Evolutionary conservation across 2,113 vertebrate genomes (phyloP).

Genomic region (Macroglossus sobrinus): DNA sequence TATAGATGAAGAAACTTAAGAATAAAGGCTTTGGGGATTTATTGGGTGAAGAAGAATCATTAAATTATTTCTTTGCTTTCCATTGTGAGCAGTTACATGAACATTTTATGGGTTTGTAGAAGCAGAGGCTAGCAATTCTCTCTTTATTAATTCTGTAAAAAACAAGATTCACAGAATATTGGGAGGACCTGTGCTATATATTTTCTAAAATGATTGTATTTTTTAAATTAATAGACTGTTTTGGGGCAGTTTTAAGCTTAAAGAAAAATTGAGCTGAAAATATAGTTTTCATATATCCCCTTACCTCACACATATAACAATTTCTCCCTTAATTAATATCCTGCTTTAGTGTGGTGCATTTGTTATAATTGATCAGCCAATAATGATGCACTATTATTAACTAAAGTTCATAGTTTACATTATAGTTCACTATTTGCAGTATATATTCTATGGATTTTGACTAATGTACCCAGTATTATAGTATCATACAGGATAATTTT

Average conservation of each 20-base stretch:
- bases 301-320: background rate
- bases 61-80: background rate
- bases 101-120: background rate
- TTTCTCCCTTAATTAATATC: background rate
- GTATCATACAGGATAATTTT: background rate
- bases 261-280: background rate
- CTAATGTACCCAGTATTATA: background rate
- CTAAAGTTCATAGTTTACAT: background rate
- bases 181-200: background rate
- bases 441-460: background rate
- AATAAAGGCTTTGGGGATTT: background rate
- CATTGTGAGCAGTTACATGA: background rate
- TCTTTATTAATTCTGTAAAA: slow-evolving; percentile 14
- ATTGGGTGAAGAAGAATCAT: background rate
- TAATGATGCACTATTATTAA: background rate
- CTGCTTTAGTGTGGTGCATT: background rate
- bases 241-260: background rate
- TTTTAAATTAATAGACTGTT: background rate
- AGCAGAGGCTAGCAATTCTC: background rate
- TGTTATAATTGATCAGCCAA: background rate
- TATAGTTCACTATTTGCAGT: background rate
- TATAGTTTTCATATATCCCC: background rate
- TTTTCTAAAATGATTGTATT: background rate
- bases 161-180: background rate
- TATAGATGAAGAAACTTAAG: background rate